Conservation (phyloP, 2,113 vertebrate species). For the Monarcha castaneiventris region DNA sequence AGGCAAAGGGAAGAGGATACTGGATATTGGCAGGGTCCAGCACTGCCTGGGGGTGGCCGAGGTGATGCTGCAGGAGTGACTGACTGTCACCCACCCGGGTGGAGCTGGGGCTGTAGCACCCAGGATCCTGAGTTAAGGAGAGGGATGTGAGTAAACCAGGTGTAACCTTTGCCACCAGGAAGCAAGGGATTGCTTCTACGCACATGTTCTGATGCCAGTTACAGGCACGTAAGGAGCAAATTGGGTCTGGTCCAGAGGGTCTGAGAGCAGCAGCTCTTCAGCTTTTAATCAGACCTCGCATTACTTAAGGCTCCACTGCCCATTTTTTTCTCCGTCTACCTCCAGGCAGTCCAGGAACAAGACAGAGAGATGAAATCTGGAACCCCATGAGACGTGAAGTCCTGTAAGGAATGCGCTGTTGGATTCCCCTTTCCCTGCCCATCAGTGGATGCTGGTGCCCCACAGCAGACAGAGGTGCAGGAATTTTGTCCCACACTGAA, state of each 20-base stretch:
- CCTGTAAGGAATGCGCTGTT: rapidly evolving
- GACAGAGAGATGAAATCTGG: neutral
- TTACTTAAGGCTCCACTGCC: neutral
- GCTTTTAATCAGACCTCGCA: rapidly evolving
- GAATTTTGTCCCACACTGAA: neutral
- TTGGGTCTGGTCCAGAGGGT: neutral
- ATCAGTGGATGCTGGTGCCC: neutral
- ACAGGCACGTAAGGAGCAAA: neutral
- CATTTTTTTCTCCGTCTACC: rapidly evolving
- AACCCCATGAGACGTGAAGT: rapidly evolving
- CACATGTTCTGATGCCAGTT: neutral
- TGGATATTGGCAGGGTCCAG: neutral
- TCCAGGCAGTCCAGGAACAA: neutral
- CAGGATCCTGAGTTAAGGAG: neutral
- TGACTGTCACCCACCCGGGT: rapidly evolving
- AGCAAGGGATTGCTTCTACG: neutral
- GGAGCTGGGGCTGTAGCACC: neutral
- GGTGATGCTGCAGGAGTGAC: neutral
- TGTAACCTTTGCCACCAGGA: neutral
- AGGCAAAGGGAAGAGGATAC: neutral
- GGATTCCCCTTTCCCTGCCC: neutral
- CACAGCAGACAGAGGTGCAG: neutral
- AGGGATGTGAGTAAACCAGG: neutral
- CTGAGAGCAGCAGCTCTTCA: neutral
- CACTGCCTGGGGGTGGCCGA: rapidly evolving